phyloP scores from a whole-genome alignment of 2,113 vertebrate species.

The Dolichallabes microphthalmus region DNA sequence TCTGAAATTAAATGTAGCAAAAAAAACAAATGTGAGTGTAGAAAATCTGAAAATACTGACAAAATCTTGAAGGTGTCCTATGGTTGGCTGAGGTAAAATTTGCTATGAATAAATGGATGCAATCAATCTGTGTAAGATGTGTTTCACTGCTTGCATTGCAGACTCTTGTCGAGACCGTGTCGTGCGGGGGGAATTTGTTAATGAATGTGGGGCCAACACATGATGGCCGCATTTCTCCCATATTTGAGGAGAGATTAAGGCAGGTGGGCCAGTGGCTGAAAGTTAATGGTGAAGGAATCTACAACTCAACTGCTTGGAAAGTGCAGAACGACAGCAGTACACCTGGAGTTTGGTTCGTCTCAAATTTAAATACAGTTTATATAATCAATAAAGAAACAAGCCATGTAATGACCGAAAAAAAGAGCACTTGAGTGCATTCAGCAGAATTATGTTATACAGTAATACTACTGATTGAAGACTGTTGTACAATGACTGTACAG shows the following conservation, averaged over 20 bases:
- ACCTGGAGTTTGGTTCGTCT: slow-evolving; percentile 79
- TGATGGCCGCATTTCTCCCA: slow-evolving; percentile 80
- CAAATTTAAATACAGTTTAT: neutral
- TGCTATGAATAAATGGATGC: neutral
- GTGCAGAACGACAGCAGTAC: slow-evolving; percentile 82
- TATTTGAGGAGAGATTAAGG: slow-evolving; percentile 89
- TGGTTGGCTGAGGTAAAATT: neutral
- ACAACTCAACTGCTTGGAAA: slow-evolving; percentile 82
- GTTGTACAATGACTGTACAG: neutral
- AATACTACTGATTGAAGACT: neutral
- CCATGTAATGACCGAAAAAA: neutral
- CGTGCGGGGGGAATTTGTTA: slow-evolving; percentile 91
- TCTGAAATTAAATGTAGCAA: neutral
- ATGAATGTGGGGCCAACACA: slow-evolving; percentile 90
- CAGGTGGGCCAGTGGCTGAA: slow-evolving; percentile 89
- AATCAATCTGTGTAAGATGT: neutral
- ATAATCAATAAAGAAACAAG: neutral
- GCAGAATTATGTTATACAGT: neutral
- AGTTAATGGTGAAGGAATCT: slow-evolving; percentile 89
- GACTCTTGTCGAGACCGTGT: slow-evolving; percentile 85
- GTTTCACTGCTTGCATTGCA: slow-evolving; percentile 45
- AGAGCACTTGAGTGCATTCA: neutral
- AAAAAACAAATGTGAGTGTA: neutral
- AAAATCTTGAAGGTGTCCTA: neutral
- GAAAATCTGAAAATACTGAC: neutral